These are phyloP conservation scores for Urophycis tenuis DNA, from an alignment of 2,797 vertebrate species.

Conservation along the genomic window DNA sequence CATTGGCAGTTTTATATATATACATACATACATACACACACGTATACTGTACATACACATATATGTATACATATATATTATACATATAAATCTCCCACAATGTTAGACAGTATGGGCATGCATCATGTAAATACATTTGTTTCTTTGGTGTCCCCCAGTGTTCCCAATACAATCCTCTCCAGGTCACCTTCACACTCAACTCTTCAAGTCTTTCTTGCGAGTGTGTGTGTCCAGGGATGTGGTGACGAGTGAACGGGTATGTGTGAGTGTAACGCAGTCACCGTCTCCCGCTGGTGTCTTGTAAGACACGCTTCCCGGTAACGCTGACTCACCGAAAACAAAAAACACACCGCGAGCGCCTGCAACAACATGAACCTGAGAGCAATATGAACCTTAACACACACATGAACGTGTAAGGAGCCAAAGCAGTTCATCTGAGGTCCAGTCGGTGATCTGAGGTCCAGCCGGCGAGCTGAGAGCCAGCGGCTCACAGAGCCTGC, in stretches of 20 bases:
- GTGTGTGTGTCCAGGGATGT: neutral
- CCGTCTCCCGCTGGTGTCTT: neutral
- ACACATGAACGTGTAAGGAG: no score
- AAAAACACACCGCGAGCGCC: neutral
- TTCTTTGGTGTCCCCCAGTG: neutral
- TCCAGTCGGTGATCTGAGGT: no score
- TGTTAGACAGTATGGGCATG: neutral
- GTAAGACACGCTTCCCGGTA: neutral
- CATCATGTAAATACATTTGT: neutral
- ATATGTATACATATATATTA: no score
- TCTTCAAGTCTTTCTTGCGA: neutral
- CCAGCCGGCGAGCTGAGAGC: neutral
- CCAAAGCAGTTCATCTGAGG: no score
- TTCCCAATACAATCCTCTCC: no score
- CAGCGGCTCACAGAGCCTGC: neutral
- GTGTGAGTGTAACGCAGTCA: neutral
- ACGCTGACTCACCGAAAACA: neutral
- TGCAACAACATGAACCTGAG: conserved; percentile 2
- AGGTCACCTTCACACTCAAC: no score
- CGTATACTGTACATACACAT: no score
- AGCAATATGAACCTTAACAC: no score
- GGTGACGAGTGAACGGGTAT: neutral
- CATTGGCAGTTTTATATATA: neutral
- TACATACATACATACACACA: no score
- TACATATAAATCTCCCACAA: neutral